Evolutionary conservation across 2,888 invertebrate genomes (phyloP), one percentile per base, ranked within the genome.

Genomic region (Resseliella maxima): DNA sequence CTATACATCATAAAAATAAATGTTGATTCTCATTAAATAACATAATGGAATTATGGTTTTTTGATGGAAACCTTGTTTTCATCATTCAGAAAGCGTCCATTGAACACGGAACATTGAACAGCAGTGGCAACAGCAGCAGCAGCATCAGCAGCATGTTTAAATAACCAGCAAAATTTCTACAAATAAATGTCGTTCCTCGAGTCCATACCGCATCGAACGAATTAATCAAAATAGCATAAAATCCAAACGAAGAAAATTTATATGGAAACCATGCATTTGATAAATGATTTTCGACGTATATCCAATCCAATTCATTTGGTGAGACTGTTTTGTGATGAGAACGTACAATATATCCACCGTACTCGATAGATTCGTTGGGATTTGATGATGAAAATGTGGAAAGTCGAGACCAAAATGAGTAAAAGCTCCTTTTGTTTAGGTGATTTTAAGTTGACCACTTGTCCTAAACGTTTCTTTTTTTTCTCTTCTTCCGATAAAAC

Each of bases 41-140:
- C 59, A 27, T 59, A 59, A 59, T 59, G 24, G 59, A 59, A 50
- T 50, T 50, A 50, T 50, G 50, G 50, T 50, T 50, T 50, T 50
- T 50, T 50, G 10, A 50, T 21, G 50, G 50, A 50, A 50, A 50
- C 50, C 50, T 21, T 8, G 50, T 50, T 50, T 50, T 50, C 21
- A 12, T 8, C 21, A 21, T 50, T 21, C 18, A 21, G 2, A 50
- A 18, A 50, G 15, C 50, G 21, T 21, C 21, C 18, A 50, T 50
- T 50, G 2, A 50, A 18, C 50, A 50, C 50, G 50, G 50, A 18
- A 50, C 50, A 50, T 50, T 50, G 50, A 50, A 21, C 10, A 50
- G 6, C 41, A 41, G 41, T 12, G 12, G 12, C 6, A 5, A 41
- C 41, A 41, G 41, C 12, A 8, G 12, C 41, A 41, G 41, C 41